Base-by-base conservation (phyloP, 2,888 invertebrate genomes). In the Cyclophora punctaria region DNA sequence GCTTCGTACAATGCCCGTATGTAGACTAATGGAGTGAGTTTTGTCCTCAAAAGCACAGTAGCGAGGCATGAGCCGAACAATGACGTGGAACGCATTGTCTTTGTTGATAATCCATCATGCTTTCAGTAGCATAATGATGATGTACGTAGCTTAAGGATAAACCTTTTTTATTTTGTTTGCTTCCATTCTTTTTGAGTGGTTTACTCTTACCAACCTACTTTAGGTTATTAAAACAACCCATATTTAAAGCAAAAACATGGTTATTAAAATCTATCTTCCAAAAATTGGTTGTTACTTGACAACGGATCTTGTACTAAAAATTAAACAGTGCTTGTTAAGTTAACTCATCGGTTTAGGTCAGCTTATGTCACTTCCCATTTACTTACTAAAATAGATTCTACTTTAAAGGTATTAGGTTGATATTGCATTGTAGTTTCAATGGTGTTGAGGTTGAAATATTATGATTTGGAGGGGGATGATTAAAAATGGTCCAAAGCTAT, bases 401-500 rank as follows among this genome's bases (percentile, higher is more conserved):
- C 20, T 20, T 1, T 20, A 20, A 20, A 20, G 20, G 20, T 20
- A 20, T 20, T 20, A 20, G 20, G 20, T 20, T 20, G 20, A 20
- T 20, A 20, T 20, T 20, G 20, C 20, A 20, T 20, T 20, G 20
- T 20, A 20, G 20, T 20, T 20, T 20, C 20, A 45, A 20, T 46
- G 48, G 54, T 56, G 51, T 56, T 58, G 47, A 50, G 44, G 45
- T n/a, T n/a, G 45, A 56, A 55, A 48, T 57, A 55, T 62, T 56
- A 51, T 56, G 50, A 48, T 47, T 53, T 57, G 55, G 46, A 50
- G 48, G 52, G 56, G 72, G 70, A 78, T 81, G 81, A 87, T 85
- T 86, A 85, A 85, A 86, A 86, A 80, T 77, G 73, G 75, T 75
- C 72, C 63, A 65, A 64, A 73, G 75, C 78, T 69, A 86, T 87